Evolutionary conservation across 2,888 invertebrate genomes (phyloP).

Genomic region (Corythucha ciliata): DNA sequence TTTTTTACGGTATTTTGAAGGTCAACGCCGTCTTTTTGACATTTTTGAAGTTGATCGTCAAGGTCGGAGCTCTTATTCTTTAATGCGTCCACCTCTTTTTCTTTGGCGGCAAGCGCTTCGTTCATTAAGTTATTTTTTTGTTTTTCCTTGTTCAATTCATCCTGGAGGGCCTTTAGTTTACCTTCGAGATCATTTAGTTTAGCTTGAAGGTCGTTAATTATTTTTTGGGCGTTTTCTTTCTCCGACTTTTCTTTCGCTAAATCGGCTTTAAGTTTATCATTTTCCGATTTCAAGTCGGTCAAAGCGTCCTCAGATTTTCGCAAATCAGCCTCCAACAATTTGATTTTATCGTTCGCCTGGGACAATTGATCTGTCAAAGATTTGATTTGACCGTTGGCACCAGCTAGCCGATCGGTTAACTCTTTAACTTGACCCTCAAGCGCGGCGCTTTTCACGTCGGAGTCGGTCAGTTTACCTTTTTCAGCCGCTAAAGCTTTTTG

Average conservation of each 20-base stretch:
- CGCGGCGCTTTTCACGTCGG: conserved; percentile 4
- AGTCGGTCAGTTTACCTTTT: conserved; percentile 18
- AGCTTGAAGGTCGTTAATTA: not conserved
- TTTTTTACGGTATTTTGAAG: not conserved
- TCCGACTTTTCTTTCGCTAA: conserved; percentile 7
- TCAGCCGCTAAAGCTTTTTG: not conserved
- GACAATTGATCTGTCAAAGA: conserved; percentile 16
- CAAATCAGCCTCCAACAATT: conserved; percentile 2
- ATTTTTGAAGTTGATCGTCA: no score
- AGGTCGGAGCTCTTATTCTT: no score
- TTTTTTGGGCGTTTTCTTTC: not conserved
- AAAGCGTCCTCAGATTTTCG: conserved; percentile 1
- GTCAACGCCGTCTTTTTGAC: not conserved
- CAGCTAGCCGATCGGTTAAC: no score
- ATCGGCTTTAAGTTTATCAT: conserved; percentile 2
- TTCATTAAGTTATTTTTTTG: no score
- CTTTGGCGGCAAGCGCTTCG: no score
- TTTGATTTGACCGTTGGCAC: conserved; percentile 4
- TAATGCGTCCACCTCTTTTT: no score
- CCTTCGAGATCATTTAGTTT: conserved; percentile 10
- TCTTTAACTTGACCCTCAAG: no score
- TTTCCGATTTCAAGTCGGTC: conserved; percentile 11
- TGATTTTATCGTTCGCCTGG: conserved; percentile 7
- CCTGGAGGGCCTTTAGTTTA: not conserved
- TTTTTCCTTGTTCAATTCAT: conserved; percentile 7